Conservation (phyloP, 2,797 vertebrate genomes). For the Thripadectes ignobilis region DNA sequence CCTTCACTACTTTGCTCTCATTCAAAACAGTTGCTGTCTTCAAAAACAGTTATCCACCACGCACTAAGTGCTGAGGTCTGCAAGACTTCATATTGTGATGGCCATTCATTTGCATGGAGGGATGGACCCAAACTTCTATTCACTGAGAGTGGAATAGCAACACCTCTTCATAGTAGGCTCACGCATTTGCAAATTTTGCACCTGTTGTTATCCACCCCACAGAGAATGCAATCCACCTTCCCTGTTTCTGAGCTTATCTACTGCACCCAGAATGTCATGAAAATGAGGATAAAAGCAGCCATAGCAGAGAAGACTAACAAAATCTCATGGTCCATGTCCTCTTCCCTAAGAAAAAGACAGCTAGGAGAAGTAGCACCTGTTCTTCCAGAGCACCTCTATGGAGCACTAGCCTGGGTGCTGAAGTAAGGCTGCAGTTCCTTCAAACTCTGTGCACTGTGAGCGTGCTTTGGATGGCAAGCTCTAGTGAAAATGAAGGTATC, state of each 20-base stretch:
- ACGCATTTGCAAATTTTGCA: background rate
- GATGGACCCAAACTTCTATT: background rate
- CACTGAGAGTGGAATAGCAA: background rate
- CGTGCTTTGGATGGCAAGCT: background rate
- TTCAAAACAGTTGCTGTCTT: background rate
- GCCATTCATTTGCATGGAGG: accelerated
- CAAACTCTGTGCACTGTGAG: background rate
- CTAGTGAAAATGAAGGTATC: background rate
- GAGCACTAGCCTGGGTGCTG: background rate
- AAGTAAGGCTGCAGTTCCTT: background rate
- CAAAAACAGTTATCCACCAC: background rate
- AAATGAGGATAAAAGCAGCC: background rate
- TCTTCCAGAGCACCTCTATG: background rate
- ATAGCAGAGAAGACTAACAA: background rate
- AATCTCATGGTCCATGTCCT: background rate
- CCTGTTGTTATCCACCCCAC: background rate
- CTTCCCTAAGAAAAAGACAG: background rate
- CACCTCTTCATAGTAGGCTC: background rate
- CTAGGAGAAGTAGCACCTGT: background rate
- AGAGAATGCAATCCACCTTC: background rate
- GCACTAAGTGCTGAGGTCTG: background rate
- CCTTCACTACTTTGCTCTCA: background rate
- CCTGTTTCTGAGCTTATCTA: background rate
- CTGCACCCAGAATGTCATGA: background rate
- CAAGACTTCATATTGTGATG: background rate